Base-by-base conservation (phyloP, 2,888 invertebrate species). In the Agrypnus murinus region DNA sequence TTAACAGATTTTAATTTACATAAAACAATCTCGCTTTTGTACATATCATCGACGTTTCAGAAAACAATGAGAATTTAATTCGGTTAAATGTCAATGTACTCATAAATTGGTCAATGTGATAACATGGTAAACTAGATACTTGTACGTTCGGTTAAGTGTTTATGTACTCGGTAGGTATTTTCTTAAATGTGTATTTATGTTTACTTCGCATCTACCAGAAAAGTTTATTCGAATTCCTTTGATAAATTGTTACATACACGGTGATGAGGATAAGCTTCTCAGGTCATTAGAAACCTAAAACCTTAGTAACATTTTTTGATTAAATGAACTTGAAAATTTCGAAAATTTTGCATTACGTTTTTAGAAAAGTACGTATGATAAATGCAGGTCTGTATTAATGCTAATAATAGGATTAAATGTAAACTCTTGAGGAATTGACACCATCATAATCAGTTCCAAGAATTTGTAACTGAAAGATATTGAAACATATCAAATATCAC, bases 131-230 rank as follows among this genome's bases (percentile, higher is more conserved):
- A 40, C 12, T 12, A 40, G 4, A 45, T 45, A 2, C 6, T 15
- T 19, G 4, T 5, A 46, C 10, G 17, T 6, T 48, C 31, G 7
- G 31, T 12, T 1, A 17, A 25, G 10, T 46, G 19, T 46, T 46
- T 19, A 12, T 5, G 12, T 31, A 32, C 50, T 7, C 12, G 8
- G 32, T 12, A 10, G 1, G 7, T 50, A 31, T 50, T 50, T 50
- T 12, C 50, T 12, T 31, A 50, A 50, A 50, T 10, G 31, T 50
- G 48, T 48, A 19, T n/a, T n/a, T 19, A 48, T 2, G 25, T 48
- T 32, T 50, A 31, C 12, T 31, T 17, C 12, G 25, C 5, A 25
- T n/a, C 25, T 12, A 50, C 50, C 25, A 25, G 5, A 2, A 19
- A 31, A 50, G 32, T 12, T 31, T n/a, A 32, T 31, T 14, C 31